Base-by-base conservation (phyloP, 2,888 invertebrate genomes). In the Pammene aurita region DNA sequence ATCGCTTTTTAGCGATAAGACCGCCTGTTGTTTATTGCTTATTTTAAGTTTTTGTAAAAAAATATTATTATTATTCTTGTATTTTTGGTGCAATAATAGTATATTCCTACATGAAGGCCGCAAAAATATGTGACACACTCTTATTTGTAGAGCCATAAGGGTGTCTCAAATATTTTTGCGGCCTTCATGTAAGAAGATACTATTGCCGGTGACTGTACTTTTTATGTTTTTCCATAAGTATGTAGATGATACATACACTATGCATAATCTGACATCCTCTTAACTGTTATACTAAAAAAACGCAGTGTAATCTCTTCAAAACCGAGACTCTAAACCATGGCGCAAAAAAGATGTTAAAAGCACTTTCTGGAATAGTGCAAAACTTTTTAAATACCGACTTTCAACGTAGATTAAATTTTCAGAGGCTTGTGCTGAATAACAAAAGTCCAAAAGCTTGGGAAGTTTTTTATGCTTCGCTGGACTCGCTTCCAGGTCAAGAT, bases 331-430 rank as follows among this genome's bases (percentile, higher is more conserved):
- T 42, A 18, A 14, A 42, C 13, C 41, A 41, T 18, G 6, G 55
- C 56, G 7, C 26, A 44, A 26, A 52, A 62, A 41, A 26, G 0
- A 35, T 48, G 16, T 9, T 50, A 1, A 11, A 54, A 62, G 13
- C 18, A 48, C 18, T 60, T 34, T 34, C 56, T 34, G 34, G 50
- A 42, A 57, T 62, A 56, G 61, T 56, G 16, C 16, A 13, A 56
- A 56, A 56, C 42, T 67, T 63, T 67, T 67, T 44, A 64, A 67
- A 63, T 63, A 50, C 56, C 16, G 44, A 41, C 67, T 67, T 52
- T 48, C 48, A 42, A 16, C 56, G 48, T 18, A 5, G 52, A 63
- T 63, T 63, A 63, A 67, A 67, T 63, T 57, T 67, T 67, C 26
- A 26, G 48, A 42, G 11, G 56, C 63, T 67, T 57, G 18, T 14